phyloP scores from a whole-genome alignment of 2,888 invertebrate genomes.

The Hypena proboscidalis region DNA sequence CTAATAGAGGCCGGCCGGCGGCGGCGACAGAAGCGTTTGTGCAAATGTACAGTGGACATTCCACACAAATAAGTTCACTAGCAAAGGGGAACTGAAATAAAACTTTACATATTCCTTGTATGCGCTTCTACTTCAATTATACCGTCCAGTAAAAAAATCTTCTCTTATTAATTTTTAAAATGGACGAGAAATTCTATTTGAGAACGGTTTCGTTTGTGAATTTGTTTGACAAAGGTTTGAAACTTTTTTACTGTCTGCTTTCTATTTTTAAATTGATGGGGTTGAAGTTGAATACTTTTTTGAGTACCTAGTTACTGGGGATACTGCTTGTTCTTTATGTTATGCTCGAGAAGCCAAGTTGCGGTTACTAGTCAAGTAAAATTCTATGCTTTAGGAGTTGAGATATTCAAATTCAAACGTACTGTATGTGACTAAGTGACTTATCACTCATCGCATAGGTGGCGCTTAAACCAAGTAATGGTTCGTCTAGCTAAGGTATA shows the following conservation, averaged over 20 bases:
- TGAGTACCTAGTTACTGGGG: too few species aligned
- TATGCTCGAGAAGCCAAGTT: too few species aligned
- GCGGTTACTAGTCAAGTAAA: too few species aligned
- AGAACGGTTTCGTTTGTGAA: conserved; percentile 11
- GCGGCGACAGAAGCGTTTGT: conserved; percentile 40
- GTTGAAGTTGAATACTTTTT: background rate
- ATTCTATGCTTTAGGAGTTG: too few species aligned
- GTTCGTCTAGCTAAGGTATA: too few species aligned
- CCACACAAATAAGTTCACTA: conserved; percentile 54
- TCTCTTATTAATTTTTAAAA: conserved; percentile 54
- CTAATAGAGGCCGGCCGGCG: conserved; percentile 31
- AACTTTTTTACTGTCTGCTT: background rate
- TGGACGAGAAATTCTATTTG: conserved; percentile 10
- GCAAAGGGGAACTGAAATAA: conserved; percentile 58
- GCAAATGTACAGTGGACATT: conserved; percentile 53
- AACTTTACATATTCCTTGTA: conserved; percentile 55
- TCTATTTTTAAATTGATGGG: background rate
- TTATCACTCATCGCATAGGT: too few species aligned
- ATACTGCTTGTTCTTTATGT: too few species aligned
- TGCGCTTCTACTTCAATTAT: conserved; percentile 59
- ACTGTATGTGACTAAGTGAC: too few species aligned
- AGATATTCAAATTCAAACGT: too few species aligned
- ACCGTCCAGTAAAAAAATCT: conserved; percentile 27
- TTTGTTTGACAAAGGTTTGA: conserved; percentile 11
- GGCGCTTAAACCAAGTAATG: too few species aligned